These are phyloP conservation scores for Hephaestus fuliginosus DNA, from an alignment of 2,797 vertebrate genomes.

Conservation along the genomic window DNA sequence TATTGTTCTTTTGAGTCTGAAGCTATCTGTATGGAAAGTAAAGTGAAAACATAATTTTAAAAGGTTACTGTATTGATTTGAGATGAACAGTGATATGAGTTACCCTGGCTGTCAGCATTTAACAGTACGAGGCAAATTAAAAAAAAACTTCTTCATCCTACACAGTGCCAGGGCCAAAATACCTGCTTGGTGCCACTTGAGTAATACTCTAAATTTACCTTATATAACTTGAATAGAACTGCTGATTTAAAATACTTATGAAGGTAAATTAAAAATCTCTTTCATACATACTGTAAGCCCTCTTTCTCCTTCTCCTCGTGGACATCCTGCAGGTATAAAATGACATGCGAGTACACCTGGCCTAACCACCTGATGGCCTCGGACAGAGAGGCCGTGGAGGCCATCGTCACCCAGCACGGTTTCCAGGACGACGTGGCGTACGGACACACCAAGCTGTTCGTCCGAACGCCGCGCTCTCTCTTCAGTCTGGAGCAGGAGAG, in stretches of 20 bases:
- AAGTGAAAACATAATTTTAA: neutral
- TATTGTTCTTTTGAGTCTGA: neutral
- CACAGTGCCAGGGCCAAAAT: neutral
- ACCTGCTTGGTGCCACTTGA: neutral
- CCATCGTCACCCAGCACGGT: constrained; percentile 90
- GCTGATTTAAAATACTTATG: neutral
- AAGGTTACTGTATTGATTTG: neutral
- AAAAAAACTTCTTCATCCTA: too few relatives aligned
- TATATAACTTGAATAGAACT: neutral
- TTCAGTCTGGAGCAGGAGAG: constrained; percentile 91
- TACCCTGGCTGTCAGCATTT: too few relatives aligned
- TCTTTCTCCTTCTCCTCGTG: constrained; percentile 1
- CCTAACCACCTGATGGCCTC: constrained; percentile 93
- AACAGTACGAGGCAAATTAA: too few relatives aligned
- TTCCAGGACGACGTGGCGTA: constrained; percentile 93
- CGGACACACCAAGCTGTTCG: constrained; percentile 92
- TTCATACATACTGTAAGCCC: neutral
- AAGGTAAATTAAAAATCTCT: neutral
- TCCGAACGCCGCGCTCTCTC: constrained; percentile 90
- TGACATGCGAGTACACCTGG: constrained; percentile 98
- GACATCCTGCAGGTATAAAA: constrained; percentile 89
- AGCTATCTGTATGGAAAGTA: neutral
- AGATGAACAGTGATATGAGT: neutral
- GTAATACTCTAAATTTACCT: neutral
- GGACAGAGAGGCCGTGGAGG: constrained; percentile 89